A percentile compares a stretch with the other conserved stretches of the same genome.
Conservation (phyloP, 2,113 vertebrate genomes). For the Laticauda colubrina region DNA sequence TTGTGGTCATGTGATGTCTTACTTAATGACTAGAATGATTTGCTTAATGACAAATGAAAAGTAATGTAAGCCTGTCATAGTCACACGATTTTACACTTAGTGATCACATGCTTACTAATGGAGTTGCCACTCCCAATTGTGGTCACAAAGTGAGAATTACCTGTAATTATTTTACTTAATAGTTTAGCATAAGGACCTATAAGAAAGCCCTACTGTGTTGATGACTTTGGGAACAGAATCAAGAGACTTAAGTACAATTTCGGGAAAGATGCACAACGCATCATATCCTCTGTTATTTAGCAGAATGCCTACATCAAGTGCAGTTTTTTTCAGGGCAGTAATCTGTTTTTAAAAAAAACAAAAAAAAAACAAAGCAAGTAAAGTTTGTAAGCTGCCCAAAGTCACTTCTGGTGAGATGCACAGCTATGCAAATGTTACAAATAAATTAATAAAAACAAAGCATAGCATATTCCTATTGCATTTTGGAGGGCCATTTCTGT, state of each 20-base stretch:
- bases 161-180: neutral
- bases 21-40: neutral
- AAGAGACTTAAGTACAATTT: neutral
- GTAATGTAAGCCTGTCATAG: neutral
- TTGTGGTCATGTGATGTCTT: neutral
- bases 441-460: neutral
- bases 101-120: neutral
- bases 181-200: neutral
- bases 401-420: neutral
- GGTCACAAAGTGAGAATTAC: neutral
- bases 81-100: neutral
- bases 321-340: neutral
- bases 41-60: neutral
- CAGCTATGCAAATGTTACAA: neutral
- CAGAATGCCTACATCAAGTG: neutral
- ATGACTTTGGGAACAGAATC: neutral
- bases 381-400: neutral
- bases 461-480: neutral
- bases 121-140: neutral
- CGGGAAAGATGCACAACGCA: neutral
- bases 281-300: neutral
- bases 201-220: neutral
- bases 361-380: neutral
- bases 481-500: neutral
- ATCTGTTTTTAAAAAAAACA: neutral